phyloP scores from a whole-genome alignment of 2,888 invertebrate genomes.

The Xestoiulus laeticollis region DNA sequence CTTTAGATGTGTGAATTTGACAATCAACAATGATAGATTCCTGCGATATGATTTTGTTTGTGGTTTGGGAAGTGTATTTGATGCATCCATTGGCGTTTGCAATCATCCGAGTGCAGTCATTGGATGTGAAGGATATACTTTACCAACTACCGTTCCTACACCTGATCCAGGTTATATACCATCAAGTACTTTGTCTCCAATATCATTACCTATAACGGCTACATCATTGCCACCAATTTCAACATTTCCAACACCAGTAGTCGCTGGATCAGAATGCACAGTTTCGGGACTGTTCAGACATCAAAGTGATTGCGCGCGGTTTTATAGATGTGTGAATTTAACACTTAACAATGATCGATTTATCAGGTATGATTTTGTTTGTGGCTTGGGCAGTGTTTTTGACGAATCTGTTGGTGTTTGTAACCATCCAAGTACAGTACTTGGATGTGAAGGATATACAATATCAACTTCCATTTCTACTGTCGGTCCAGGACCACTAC shows the following conservation, averaged over 20 bases:
- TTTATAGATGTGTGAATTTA: constrained; percentile 34
- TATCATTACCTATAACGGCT: neutral
- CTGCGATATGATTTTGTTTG: constrained; percentile 57
- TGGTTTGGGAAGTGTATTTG: constrained; percentile 58
- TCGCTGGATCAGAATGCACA: too few relatives aligned
- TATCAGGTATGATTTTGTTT: constrained; percentile 44
- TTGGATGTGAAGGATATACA: constrained; percentile 19
- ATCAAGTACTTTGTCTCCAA: constrained; percentile 27
- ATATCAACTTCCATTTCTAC: neutral
- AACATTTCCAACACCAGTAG: neutral
- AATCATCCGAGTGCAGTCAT: constrained; percentile 57
- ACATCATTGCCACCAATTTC: too few relatives aligned
- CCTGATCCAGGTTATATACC: neutral
- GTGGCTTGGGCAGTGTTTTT: constrained; percentile 44
- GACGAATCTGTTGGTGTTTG: constrained; percentile 16
- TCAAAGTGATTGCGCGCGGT: constrained; percentile 42
- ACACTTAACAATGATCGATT: neutral
- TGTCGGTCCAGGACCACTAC: too few relatives aligned
- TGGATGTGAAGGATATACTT: constrained; percentile 49
- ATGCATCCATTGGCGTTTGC: constrained; percentile 58
- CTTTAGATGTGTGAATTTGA: constrained; percentile 50
- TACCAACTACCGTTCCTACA: neutral
- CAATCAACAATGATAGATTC: neutral
- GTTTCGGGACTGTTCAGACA: constrained; percentile 48
- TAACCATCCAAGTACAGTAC: constrained; percentile 25